These are phyloP conservation scores for Esox masquinongy DNA, from an alignment of 2,797 vertebrate genomes.

Conservation along the genomic window DNA sequence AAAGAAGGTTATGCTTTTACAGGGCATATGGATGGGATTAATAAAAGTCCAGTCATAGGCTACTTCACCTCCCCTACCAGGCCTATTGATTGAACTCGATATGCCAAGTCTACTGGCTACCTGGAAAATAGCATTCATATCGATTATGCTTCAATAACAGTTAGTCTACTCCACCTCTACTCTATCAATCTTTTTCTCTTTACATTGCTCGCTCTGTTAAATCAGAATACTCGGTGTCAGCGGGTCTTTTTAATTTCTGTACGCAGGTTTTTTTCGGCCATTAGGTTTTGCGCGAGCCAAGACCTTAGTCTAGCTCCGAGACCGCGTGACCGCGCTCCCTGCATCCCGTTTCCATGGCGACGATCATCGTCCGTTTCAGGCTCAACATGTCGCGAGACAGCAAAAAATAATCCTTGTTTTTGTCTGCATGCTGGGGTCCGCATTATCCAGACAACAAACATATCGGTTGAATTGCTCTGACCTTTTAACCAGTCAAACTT, in stretches of 20 bases:
- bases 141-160: not conserved
- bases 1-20: not conserved
- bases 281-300: slow-evolving; percentile 1
- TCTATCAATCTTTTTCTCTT: not conserved
- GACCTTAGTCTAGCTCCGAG: slow-evolving; percentile 42
- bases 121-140: not conserved
- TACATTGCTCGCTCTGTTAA: not conserved
- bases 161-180: not conserved
- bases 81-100: not conserved
- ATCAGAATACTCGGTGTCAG: not conserved
- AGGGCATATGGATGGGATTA: not conserved
- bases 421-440: not conserved
- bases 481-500: too few relatives aligned
- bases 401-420: not conserved
- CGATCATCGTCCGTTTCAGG: slow-evolving; percentile 51
- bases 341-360: slow-evolving; percentile 78
- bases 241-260: not conserved
- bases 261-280: not conserved
- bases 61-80: not conserved
- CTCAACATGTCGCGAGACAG: slow-evolving; percentile 22
- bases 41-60: not conserved
- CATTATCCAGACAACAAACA: not conserved
- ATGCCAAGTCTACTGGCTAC: not conserved
- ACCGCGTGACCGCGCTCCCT: slow-evolving; percentile 42
- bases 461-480: not conserved